Evolutionary conservation across 2,797 vertebrate species (phyloP), one percentile per base, ranked within the genome.

Genomic region (Myiothlypis coronata): DNA sequence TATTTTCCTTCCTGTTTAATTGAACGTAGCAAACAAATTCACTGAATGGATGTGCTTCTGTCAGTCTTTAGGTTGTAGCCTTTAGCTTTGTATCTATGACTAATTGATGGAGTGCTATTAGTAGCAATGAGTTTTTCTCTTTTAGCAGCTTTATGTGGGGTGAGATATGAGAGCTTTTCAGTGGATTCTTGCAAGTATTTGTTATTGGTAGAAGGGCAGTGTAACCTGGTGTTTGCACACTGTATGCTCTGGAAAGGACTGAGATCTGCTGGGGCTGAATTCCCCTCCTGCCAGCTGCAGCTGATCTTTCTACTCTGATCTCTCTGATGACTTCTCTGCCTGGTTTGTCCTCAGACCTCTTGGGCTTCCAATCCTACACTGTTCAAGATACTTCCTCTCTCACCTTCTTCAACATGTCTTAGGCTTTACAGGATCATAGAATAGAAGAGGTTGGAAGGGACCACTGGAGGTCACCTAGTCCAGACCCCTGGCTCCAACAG

Each of bases 211-310:
- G 69, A 65, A 65, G 11, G 64, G 24, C 50, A n/a, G 20, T 20
- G 30, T 87, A 46, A 46, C 0, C 1, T 3, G 28, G 35, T 72
- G 26, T 35, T 68, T 63, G n/a, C 35, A 5, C 0, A 0, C 32
- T 57, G 18, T 63, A 11, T 28, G 27, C 46, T 21, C 7, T 64
- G 14, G 32, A 22, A 82, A 50, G 39, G 50, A 21, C 32, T 27
- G 63, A 70, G 7, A 49, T 80, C 34, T 83, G 15, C 9, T n/a
- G 72, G 46, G 32, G 43, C 12, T 87, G 18, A 13, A 0, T 92
- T 85, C 8, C 11, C 11, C 23, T 37, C 2, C 26, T 14, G 4
- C n/a, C 37, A 30, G 15, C 28, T 6, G 4, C 27, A 71, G 44
- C 35, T 47, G 30, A 37, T 43, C 16, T 53, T 86, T 41, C 56